These are phyloP conservation scores for Drosophila ficusphila DNA, from an alignment of 1,140 invertebrate species.

Conservation along the genomic window DNA sequence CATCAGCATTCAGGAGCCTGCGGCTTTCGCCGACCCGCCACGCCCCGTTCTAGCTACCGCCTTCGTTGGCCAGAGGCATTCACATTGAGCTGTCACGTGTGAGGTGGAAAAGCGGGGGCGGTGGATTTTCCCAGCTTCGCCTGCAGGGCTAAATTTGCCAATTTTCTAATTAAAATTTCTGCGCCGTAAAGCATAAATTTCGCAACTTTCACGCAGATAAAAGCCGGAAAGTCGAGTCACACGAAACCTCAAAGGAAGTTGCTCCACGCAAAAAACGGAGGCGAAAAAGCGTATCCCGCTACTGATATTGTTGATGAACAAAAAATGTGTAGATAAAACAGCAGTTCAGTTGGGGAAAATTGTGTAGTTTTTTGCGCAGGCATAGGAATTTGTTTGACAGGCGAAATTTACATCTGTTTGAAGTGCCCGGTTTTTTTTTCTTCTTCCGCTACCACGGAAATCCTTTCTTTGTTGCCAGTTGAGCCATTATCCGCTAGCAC, in stretches of 20 bases:
- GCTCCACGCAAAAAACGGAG: neutral
- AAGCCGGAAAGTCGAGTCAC: slow-evolving; percentile 51
- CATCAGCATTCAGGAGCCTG: slow-evolving; percentile 41
- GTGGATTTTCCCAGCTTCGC: slow-evolving; percentile 23
- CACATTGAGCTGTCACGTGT: slow-evolving; percentile 79
- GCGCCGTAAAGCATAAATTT: slow-evolving; percentile 82
- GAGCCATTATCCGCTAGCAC: slow-evolving; percentile 10
- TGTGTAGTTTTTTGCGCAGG: slow-evolving; percentile 11
- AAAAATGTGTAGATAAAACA: slow-evolving; percentile 2
- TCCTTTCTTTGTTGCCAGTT: neutral
- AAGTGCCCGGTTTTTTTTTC: neutral
- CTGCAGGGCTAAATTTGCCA: slow-evolving; percentile 67
- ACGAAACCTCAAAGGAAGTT: slow-evolving; percentile 55
- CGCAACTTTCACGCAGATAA: slow-evolving; percentile 68
- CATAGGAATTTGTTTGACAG: slow-evolving; percentile 35
- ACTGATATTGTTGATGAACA: slow-evolving; percentile 32
- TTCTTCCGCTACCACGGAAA: neutral
- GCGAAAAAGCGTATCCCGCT: slow-evolving; percentile 3
- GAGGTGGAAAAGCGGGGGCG: slow-evolving; percentile 27
- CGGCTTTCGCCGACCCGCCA: slow-evolving; percentile 34
- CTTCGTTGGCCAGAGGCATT: slow-evolving; percentile 25
- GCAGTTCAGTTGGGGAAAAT: slow-evolving; percentile 19
- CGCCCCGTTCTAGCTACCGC: slow-evolving; percentile 5
- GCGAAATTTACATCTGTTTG: slow-evolving; percentile 29
- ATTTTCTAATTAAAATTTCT: slow-evolving; percentile 83